Conservation (phyloP, 2,888 invertebrate genomes). For the Eilema depressum region DNA sequence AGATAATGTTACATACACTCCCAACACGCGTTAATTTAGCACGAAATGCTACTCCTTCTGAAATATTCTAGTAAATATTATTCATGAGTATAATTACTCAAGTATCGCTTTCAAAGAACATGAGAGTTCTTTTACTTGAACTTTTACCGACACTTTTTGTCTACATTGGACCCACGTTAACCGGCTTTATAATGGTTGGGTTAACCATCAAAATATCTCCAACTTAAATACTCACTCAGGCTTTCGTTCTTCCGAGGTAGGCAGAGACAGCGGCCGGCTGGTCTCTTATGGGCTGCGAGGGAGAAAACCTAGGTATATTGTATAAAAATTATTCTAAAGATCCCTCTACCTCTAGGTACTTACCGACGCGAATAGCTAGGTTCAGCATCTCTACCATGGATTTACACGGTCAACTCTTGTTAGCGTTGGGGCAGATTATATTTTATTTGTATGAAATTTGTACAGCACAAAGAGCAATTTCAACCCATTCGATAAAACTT, state of each 20-base stretch:
- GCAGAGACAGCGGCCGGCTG: not conserved
- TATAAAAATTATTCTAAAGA: too few species aligned
- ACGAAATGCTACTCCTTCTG: constrained; percentile 39
- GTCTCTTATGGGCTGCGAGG: too few species aligned
- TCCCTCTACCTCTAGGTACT: too few species aligned
- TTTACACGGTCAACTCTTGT: too few species aligned
- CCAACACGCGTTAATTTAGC: constrained; percentile 49
- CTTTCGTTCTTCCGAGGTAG: not conserved
- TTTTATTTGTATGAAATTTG: too few species aligned
- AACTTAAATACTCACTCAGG: too few species aligned
- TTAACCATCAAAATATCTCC: not conserved
- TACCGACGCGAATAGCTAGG: too few species aligned
- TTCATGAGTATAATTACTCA: constrained; percentile 21
- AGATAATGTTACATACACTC: constrained; percentile 55
- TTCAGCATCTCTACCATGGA: too few species aligned
- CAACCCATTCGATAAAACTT: too few species aligned
- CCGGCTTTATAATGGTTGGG: not conserved
- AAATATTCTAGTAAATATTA: constrained; percentile 39
- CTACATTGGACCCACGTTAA: not conserved
- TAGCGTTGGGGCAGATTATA: too few species aligned
- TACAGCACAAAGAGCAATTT: too few species aligned
- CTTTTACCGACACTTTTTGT: not conserved
- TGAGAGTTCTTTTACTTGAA: not conserved
- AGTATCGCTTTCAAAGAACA: constrained; percentile 21
- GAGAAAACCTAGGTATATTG: not conserved